Base-by-base conservation (phyloP, 2,113 vertebrate genomes). In the Taurulus bubalis region DNA sequence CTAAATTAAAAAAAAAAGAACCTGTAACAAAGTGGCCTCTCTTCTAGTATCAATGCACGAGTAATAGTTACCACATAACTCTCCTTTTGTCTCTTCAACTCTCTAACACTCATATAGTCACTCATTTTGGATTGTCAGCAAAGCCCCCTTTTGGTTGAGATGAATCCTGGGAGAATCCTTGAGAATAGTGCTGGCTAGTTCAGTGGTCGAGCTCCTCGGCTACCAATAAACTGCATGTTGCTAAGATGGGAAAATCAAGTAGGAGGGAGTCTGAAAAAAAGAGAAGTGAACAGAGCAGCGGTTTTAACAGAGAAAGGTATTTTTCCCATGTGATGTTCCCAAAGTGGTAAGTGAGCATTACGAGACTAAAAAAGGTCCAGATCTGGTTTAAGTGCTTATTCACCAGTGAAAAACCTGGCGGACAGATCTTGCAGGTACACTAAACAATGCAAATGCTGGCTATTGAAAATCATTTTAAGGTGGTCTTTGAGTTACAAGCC, bases 201-300 rank as follows among this genome's bases (percentile, higher is more conserved):
- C 82, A 70, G 86, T 77, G 86, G 84, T 80, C 12, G 6, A 75
- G 77, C 86, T 71, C 15, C 75, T 76, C 51, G 62, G 83, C 69
- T 77, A 56, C 90, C 87, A 77, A 90, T 82, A 74, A 72, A 91
- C 68, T 86, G 93, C 84, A 96, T 83, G 94, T 96, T 81, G 95
- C 85, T 93, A 90, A 90, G 93, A 92, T 82, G 82, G 93, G 85
- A 93, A 91, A 80, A 87, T 79, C 84, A 87, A 84, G 91, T 89
- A 47, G 87, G 89, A 93, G 84, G 84, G 86, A 86, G 87, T 90
- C 77, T 88, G 20, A 75, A 68, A 82, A 69, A 24, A 73, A 75
- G 18, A 82, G 10, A 82, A 6, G n/a, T 20, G 77, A 79, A 77
- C 70, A 86, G 83, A 79, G 82, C 76, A 68, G 77, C 55, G 75